Evolutionary conservation across 37 sponge, comb jelly and placozoan genomes (phyloP).

Genomic region (Corticium candelabrum): DNA sequence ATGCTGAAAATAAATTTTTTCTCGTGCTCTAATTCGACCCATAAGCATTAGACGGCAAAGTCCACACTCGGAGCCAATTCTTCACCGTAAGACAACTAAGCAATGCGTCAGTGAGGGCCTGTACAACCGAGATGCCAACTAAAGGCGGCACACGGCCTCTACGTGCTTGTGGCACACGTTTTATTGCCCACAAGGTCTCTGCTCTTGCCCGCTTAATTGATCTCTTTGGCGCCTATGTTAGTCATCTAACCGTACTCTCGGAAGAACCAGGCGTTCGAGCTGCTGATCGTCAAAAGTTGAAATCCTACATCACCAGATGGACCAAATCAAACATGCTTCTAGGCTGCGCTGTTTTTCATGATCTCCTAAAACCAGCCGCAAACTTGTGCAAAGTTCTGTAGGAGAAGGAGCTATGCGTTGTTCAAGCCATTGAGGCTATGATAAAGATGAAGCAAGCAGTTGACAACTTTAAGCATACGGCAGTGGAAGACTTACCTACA

Average conservation of each 20-base stretch:
- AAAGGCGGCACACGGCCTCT: conserved; percentile 37
- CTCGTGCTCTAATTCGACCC: background rate
- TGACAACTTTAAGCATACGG: conserved; percentile 19
- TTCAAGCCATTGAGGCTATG: conserved; percentile 45
- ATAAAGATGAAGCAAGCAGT: conserved; percentile 28
- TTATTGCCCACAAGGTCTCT: conserved; percentile 48
- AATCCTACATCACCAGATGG: conserved; percentile 45
- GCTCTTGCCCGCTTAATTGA: conserved; percentile 38
- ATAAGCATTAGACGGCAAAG: background rate
- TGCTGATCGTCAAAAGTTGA: conserved; percentile 29
- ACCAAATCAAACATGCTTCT: conserved; percentile 28
- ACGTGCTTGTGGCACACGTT: conserved; percentile 54
- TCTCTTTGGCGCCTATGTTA: conserved; percentile 47
- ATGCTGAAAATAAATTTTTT: background rate
- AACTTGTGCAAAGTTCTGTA: conserved; percentile 46
- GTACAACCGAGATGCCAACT: conserved; percentile 20
- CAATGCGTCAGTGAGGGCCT: conserved; percentile 23
- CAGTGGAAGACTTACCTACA: conserved; percentile 32
- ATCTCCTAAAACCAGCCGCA: conserved; percentile 39
- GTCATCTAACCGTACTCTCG: conserved; percentile 34
- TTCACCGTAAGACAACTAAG: background rate
- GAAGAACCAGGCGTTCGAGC: conserved; percentile 34
- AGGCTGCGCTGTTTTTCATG: conserved; percentile 61
- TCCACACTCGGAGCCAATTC: background rate
- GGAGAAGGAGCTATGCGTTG: conserved; percentile 33